Evolutionary conservation across 2,888 invertebrate genomes (phyloP), one percentile per base, ranked within the genome.

Genomic region (Zootermopsis nevadensis): DNA sequence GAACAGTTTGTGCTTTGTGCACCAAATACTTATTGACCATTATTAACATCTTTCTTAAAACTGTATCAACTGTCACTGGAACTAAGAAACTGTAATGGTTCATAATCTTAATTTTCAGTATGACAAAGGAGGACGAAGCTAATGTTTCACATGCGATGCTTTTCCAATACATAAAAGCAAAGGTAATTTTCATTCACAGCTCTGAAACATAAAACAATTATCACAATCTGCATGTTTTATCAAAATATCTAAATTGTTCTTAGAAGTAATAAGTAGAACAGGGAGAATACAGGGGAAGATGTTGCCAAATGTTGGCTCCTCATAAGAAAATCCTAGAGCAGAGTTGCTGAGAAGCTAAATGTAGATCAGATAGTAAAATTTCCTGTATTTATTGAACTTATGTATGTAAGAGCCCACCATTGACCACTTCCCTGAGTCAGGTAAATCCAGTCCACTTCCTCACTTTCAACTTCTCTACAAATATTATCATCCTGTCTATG

Each of bases 51-150:
- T 1, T 48, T 48, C 48, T 48, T 42, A 38, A 60, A 79, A 79
- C 55, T 79, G 79, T 79, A 79, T 66, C 79, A 79, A 79, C 79
- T 79, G 79, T 79, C 33, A 55, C 33, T 33, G 22, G 24, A 15
- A 79, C 66, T 79, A 53, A 66, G 79, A 79, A 79, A 79, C 31
- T 79, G 79, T 79, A 79, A 79, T 74, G 74, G 33, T 35, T 74
- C 12, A 33, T 30, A 3, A 48, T 48, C 48, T 7, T 10, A 38
- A 38, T 38, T 38, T 10, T 38, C 38, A 38, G 38, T 38, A 38
- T 38, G 38, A 10, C 15, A 15, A 48, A 15, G 27, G 3, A 60
- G 0, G 27, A 60, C 10, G 4, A 60, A 60, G 27, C n/a, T 27
- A 60, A 8, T 27, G 60, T 10, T 60, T 60, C 12, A n/a, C n/a